Evolutionary conservation across 1,140 invertebrate species (phyloP), one percentile per base, ranked within the genome.

Genomic region (Heliconius nattereri): DNA sequence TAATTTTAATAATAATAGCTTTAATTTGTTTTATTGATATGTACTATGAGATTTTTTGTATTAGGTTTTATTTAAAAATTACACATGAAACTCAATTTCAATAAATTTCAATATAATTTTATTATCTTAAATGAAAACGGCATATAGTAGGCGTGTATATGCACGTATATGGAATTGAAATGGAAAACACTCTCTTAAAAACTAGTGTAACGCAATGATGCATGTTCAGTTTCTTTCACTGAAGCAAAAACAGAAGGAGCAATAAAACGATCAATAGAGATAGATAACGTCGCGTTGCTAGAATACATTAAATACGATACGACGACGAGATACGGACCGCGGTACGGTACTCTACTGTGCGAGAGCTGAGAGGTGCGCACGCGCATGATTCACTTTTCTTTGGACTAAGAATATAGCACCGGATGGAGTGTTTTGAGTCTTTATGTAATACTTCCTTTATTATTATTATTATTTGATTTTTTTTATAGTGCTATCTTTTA

Each of bases 231-330:
- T 77, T 72, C 71, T 72, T 77, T 71, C 66, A 72, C 54, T 66
- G n/a, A 66, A 75, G 76, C 60, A 77, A 77, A 77, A 77, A 72
- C 76, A 77, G 45, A 40, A 74, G 57, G 57, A 57, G 72, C 54
- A 75, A 79, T 74, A 79, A 78, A 79, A 75, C 72, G 78, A 79
- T 79, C 57, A 74, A 70, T 79, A 66, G 78, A n/a, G n/a, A n/a
- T n/a, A n/a, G 32, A 74, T 71, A 73, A 57, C 78, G 72, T 75
- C 78, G 76, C 54, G 73, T 75, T 60, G 29, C 49, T 60, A 40
- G 71, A 71, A 77, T 72, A 71, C 70, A 72, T 40, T 71, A 40
- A 23, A 72, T 72, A 29, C 60, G 16, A 20, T 52, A 7, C n/a
- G n/a, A n/a, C n/a, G n/a, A n/a, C 1, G 32, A 32, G 32, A 6